phyloP scores from a whole-genome alignment of 1,140 invertebrate species.

The Chironomus tepperi region DNA sequence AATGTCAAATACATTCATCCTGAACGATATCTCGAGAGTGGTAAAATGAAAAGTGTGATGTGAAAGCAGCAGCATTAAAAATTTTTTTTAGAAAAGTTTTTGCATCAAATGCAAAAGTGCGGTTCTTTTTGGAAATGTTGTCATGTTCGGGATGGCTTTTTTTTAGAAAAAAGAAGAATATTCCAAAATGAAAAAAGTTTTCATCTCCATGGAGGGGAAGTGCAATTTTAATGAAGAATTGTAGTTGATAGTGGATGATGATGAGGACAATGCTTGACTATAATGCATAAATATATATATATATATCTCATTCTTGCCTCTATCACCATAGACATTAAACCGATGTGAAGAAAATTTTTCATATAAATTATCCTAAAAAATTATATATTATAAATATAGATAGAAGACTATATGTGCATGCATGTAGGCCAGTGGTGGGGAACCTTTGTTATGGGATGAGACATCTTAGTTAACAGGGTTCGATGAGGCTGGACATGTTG shows the following conservation, averaged over 20 bases:
- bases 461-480: too few species aligned
- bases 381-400: too few species aligned
- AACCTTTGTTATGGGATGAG: too few species aligned
- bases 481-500: too few species aligned
- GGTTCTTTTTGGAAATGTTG: slow-evolving; percentile 5
- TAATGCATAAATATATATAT: too few species aligned
- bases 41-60: not conserved
- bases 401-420: too few species aligned
- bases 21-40: not conserved
- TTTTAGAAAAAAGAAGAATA: not conserved
- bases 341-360: too few species aligned
- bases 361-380: too few species aligned
- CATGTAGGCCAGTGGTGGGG: too few species aligned
- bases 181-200: not conserved
- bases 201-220: not conserved
- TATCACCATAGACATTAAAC: too few species aligned
- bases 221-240: not conserved
- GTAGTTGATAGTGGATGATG: not conserved
- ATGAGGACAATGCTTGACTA: too few species aligned
- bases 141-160: not conserved
- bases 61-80: not conserved
- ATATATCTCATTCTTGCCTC: too few species aligned
- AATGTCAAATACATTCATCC: slow-evolving; percentile 14
- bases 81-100: not conserved
- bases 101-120: slow-evolving; percentile 21